phyloP scores from a whole-genome alignment of 2,888 invertebrate genomes.

The Polydrusus cervinus region DNA sequence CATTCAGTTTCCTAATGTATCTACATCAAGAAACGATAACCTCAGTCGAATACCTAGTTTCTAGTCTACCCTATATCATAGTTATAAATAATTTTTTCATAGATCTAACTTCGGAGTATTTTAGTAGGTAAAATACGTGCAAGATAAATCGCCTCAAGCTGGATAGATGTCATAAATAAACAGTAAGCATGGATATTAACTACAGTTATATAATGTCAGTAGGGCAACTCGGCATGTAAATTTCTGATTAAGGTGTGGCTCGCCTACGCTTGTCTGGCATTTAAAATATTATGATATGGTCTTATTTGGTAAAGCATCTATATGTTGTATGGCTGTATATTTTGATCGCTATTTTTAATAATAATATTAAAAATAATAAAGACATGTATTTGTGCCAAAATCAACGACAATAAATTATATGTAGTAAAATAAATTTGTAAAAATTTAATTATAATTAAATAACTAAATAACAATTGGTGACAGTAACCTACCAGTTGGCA shows the following conservation, averaged over 20 bases:
- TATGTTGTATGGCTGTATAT: no score
- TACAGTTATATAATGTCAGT: conserved; percentile 70
- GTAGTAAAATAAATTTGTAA: no score
- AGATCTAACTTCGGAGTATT: not conserved
- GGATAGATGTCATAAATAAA: conserved; percentile 36
- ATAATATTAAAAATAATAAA: no score
- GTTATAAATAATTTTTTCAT: not conserved
- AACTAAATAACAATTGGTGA: no score
- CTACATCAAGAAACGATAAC: no score
- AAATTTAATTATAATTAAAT: no score
- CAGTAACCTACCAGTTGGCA: no score
- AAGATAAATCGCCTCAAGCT: conserved; percentile 21
- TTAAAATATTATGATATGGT: conserved; percentile 26
- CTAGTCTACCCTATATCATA: not conserved
- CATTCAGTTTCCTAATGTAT: no score
- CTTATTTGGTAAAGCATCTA: not conserved
- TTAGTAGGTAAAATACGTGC: conserved; percentile 15
- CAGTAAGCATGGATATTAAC: conserved; percentile 58
- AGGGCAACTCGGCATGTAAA: conserved; percentile 68
- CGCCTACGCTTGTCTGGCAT: conserved; percentile 63
- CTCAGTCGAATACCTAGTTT: no score
- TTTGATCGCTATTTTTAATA: no score
- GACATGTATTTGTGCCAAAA: no score
- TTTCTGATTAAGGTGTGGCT: conserved; percentile 65
- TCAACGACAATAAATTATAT: no score